Evolutionary conservation across 2,113 vertebrate species (phyloP).

Genomic region (Sinosuthora webbiana): DNA sequence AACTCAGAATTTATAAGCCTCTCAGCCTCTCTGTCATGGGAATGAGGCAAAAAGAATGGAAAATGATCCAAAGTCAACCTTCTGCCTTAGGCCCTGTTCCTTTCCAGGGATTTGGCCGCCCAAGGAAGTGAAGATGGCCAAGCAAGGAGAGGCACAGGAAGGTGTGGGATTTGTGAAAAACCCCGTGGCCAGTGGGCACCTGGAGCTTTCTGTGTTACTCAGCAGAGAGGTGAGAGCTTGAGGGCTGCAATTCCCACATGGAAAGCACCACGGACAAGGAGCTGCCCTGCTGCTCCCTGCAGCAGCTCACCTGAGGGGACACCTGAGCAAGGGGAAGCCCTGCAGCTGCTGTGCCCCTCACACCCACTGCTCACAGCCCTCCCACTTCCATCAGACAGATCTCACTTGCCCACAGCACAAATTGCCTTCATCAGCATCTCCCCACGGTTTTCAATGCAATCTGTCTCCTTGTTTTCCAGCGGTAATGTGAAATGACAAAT

Average conservation of each 20-base stretch:
- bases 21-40: slow-evolving; percentile 20
- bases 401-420: background rate
- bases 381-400: background rate
- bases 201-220: background rate
- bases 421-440: background rate
- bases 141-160: background rate
- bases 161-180: background rate
- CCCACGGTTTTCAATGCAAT: background rate
- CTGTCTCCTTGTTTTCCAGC: background rate
- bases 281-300: background rate
- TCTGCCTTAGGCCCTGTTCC: background rate
- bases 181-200: background rate
- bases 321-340: background rate
- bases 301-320: background rate
- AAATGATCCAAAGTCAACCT: background rate
- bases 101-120: background rate
- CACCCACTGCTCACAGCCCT: background rate
- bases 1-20: slow-evolving; percentile 53
- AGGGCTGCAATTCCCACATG: rapidly evolving
- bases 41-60: slow-evolving; percentile 25
- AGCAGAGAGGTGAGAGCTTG: background rate
- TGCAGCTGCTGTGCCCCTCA: background rate
- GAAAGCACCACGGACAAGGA: background rate
- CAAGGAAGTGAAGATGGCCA: background rate
- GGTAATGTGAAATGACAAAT: background rate